Percentiles rank a stretch among this genome's conserved stretches.
Evolutionary conservation across 2,888 invertebrate species (phyloP).

Genomic region (Ophonus ardosiacus): DNA sequence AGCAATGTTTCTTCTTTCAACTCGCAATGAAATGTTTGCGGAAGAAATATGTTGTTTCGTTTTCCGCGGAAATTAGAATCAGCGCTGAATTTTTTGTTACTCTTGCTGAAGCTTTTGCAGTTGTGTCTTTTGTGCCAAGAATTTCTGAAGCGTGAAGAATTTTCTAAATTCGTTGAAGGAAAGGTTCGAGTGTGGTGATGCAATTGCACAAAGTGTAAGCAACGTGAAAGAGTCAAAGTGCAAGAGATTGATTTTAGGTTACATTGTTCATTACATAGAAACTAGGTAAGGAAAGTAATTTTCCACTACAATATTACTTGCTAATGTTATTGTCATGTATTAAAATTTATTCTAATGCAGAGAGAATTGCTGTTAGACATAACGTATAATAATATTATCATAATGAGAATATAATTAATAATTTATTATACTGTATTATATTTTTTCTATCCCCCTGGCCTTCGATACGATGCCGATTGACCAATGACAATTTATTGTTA

Average conservation of each 20-base stretch:
- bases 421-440: too few species aligned
- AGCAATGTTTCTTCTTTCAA: not conserved
- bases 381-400: not conserved
- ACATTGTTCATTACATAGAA: slow-evolving; percentile 14
- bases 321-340: slow-evolving; percentile 10
- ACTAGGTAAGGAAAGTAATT: slow-evolving; percentile 10
- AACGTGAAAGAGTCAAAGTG: not conserved
- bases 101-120: slow-evolving; percentile 1
- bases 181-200: not conserved
- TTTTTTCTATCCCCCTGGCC: too few species aligned
- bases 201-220: slow-evolving; percentile 28
- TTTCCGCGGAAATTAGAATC: slow-evolving; percentile 29
- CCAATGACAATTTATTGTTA: too few species aligned
- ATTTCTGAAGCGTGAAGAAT: slow-evolving; percentile 16
- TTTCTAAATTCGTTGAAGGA: slow-evolving; percentile 12
- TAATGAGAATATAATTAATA: not conserved
- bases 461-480: too few species aligned
- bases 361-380: not conserved
- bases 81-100: slow-evolving; percentile 1
- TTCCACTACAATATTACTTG: slow-evolving; percentile 14
- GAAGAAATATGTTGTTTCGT: slow-evolving; percentile 16
- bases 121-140: slow-evolving; percentile 11
- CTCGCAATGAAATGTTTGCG: not conserved
- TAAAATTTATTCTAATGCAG: slow-evolving; percentile 15
- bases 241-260: slow-evolving; percentile 22